phyloP scores from a whole-genome alignment of 2,113 vertebrate genomes.

The Perca flavescens region DNA sequence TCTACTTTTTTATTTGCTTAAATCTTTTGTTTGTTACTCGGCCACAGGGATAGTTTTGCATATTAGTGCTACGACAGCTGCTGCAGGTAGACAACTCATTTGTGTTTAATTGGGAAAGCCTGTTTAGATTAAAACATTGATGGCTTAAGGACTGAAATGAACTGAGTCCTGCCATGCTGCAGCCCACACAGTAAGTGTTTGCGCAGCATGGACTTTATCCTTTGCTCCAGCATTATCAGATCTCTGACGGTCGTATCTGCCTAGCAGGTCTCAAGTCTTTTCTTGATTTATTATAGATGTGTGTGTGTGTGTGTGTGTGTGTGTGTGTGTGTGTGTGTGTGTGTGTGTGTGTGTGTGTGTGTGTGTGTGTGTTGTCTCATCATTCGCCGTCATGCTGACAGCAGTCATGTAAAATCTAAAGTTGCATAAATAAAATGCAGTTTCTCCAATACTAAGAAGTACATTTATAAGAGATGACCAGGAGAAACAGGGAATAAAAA shows the following conservation, averaged over 20 bases:
- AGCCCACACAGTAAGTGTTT: conserved; percentile 16
- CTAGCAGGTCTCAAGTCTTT: conserved; percentile 32
- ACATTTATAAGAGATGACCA: too few species aligned
- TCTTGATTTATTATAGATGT: too few species aligned
- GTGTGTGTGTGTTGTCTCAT: too few species aligned
- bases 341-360: too few species aligned
- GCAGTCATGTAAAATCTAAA: too few species aligned
- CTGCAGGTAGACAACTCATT: neutral
- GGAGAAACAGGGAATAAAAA: too few species aligned
- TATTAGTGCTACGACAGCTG: neutral
- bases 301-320: too few species aligned
- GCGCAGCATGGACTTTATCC: conserved; percentile 52
- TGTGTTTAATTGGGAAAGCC: neutral
- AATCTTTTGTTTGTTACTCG: conserved; percentile 4
- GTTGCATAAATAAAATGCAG: too few species aligned
- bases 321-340: too few species aligned
- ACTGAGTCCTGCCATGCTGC: neutral
- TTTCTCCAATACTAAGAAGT: too few species aligned
- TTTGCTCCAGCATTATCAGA: conserved; percentile 42
- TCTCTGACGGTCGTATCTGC: neutral
- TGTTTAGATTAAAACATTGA: conserved; percentile 5
- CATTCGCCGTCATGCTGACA: too few species aligned
- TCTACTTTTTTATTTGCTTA: neutral
- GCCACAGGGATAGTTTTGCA: neutral
- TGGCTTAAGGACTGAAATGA: neutral